Evolutionary conservation across 2,113 vertebrate genomes (phyloP).

Genomic region (Alethe castanea): DNA sequence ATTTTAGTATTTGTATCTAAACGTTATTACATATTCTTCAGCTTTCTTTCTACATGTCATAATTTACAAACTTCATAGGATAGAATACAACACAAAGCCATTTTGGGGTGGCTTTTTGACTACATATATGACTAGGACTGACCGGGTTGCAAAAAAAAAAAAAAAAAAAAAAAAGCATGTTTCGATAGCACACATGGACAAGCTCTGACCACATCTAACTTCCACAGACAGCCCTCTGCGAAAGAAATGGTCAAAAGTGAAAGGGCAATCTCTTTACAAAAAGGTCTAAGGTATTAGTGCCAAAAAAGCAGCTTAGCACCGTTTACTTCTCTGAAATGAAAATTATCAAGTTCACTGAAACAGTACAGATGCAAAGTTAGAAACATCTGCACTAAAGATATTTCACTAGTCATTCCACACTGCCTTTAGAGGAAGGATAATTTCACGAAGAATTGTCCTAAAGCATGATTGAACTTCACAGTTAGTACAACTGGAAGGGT

Average conservation of each 20-base stretch:
- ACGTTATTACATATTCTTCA: background rate
- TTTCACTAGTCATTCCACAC: background rate
- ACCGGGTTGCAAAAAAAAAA: background rate
- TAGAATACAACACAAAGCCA: background rate
- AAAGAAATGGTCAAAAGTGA: background rate
- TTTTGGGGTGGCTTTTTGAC: background rate
- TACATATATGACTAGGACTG: background rate
- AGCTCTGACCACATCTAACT: background rate
- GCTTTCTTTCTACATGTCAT: background rate
- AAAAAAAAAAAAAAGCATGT: background rate
- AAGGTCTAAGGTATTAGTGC: background rate
- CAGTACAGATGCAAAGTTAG: background rate
- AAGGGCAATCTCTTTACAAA: background rate
- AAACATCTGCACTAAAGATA: background rate
- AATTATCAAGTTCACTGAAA: background rate
- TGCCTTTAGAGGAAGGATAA: background rate
- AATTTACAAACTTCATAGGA: background rate
- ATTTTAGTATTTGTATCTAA: background rate
- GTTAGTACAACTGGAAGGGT: background rate
- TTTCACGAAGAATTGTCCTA: background rate
- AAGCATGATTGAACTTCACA: background rate
- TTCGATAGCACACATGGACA: background rate
- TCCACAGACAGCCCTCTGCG: background rate
- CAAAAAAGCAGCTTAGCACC: background rate
- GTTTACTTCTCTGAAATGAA: background rate